These are phyloP conservation scores for Uropsilus gracilis DNA, from an alignment of 2,113 vertebrate species.

Conservation along the genomic window DNA sequence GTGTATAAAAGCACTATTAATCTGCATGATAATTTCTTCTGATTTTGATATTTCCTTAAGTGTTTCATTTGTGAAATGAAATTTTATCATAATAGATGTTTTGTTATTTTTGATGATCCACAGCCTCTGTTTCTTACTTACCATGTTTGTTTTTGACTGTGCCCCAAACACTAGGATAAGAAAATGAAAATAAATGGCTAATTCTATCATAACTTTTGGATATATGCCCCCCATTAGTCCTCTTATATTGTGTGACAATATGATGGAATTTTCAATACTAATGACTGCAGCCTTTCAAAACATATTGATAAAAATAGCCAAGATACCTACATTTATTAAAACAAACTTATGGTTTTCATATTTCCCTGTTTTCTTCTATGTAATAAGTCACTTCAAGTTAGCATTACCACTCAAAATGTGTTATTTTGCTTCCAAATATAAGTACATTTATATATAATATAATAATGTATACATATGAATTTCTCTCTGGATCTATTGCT, in stretches of 20 bases:
- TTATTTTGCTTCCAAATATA: constrained; percentile 45
- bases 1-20: neutral
- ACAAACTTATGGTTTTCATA: neutral
- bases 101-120: constrained; percentile 23
- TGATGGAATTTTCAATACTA: constrained; percentile 23
- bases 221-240: neutral
- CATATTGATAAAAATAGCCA: constrained; percentile 35
- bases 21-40: neutral
- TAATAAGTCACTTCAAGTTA: neutral
- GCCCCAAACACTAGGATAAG: neutral
- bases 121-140: constrained; percentile 43
- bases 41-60: neutral
- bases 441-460: neutral
- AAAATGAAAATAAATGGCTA: constrained; percentile 29
- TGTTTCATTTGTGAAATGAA: neutral
- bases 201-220: neutral
- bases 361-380: neutral
- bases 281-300: neutral
- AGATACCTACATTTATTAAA: constrained; percentile 24
- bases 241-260: constrained; percentile 17
- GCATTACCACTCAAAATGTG: constrained; percentile 44
- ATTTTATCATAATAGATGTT: constrained; percentile 28
- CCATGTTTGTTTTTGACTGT: constrained; percentile 29
- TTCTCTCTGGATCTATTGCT: neutral
- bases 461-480: neutral